Evolutionary conservation across 2,797 vertebrate genomes (phyloP), one percentile per base, ranked within the genome.

Genomic region (Notolabrus celidotus): DNA sequence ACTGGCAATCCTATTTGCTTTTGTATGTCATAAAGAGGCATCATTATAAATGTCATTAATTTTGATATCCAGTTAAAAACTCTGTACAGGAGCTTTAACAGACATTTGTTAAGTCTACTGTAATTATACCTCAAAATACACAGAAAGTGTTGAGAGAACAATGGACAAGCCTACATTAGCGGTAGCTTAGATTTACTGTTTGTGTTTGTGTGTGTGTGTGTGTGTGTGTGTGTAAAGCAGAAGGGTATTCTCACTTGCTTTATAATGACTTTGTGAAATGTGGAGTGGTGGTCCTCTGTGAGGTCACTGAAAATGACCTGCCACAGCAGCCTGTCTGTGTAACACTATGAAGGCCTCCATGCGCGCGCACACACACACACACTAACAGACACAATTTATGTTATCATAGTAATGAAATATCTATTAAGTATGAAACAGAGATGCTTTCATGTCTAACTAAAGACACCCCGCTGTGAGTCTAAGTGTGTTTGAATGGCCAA

Each of bases 401-500:
- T 23, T 15, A 39, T 27, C 41, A 56, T 42, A 5, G 7, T 34
- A 38, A 51, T 66, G 25, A 70, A 49, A 69, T 58, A 39, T 69
- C 38, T 31, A 34, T 22, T 20, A 55, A 62, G 41, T 27, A 23
- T 57, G 43, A 68, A 65, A 65, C 41, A 10, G 10, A 45, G 65
- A 58, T 45, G 53, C 53, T 81, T 59, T 69, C 17, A 46, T 31
- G 65, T 75, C 67, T 61, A 71, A 67, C 39, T 61, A 52, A 64
- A 54, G 62, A 16, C 25, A 25, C 36, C 65, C 55, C 11, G 52
- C 74, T 67, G 75, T 57, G 62, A 81, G n/a, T 73, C 11, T 63
- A 60, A 67, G 55, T 73, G 58, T 52, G 51, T 77, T 67, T 46
- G 68, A 86, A 79, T 71, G 77, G 69, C 34, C 14, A 63, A 53